Conservation (phyloP, 1,140 invertebrate genomes). For the Aphelinus atriplicis region DNA sequence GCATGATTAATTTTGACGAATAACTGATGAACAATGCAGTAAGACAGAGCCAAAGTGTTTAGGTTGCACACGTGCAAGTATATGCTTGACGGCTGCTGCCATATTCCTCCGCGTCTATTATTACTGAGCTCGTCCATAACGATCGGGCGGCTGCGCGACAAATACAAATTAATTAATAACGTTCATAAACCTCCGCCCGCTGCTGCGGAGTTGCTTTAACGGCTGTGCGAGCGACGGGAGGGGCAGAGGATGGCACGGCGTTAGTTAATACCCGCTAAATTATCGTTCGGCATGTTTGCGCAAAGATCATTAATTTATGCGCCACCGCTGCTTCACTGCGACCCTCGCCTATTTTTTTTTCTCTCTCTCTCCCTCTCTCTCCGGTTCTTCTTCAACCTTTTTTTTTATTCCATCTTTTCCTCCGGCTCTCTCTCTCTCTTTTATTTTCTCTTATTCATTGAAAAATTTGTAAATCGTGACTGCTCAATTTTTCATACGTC, state of each 20-base stretch:
- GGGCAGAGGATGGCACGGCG: constrained; percentile 33
- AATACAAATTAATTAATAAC: constrained; percentile 56
- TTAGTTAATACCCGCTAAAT: constrained; percentile 51
- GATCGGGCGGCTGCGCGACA: constrained; percentile 46
- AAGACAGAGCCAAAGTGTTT: too few species aligned
- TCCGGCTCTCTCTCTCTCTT: not conserved
- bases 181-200: constrained; percentile 45
- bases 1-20: too few species aligned
- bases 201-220: constrained; percentile 42
- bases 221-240: constrained; percentile 36
- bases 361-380: not conserved
- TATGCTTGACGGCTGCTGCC: too few species aligned
- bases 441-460: not conserved
- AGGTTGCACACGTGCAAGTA: too few species aligned
- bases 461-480: not conserved
- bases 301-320: constrained; percentile 53
- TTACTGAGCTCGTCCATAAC: constrained; percentile 31
- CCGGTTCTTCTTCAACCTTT: not conserved
- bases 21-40: too few species aligned
- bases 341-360: not conserved
- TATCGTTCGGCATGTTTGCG: constrained; percentile 43
- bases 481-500: constrained; percentile 2
- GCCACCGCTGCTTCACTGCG: not conserved
- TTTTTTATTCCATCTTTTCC: not conserved
- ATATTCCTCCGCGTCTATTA: too few species aligned